Conservation (phyloP, 35 echinoderm and acorn worm species). For the Apostichopus californicus region DNA sequence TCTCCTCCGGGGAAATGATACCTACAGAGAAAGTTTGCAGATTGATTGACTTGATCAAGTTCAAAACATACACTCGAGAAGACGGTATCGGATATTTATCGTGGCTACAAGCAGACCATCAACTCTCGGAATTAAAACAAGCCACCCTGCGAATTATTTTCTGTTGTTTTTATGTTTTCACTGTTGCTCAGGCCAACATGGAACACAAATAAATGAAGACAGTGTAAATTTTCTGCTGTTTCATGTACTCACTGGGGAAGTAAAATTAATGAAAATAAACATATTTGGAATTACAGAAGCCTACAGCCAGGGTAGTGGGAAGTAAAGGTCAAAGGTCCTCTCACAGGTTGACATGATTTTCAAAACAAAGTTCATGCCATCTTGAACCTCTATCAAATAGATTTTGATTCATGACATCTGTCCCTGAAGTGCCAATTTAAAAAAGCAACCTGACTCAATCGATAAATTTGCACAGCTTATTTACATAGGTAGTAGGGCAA, state of each 20-base stretch:
- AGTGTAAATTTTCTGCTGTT: background rate
- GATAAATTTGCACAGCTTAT: constrained; percentile 15
- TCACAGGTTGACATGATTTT: background rate
- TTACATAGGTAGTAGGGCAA: background rate
- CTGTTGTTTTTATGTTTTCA: constrained; percentile 31
- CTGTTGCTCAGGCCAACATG: constrained; percentile 33
- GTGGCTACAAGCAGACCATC: constrained; percentile 10
- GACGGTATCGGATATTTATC: background rate
- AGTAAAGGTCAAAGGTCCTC: constrained; percentile 21
- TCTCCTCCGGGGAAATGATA: too few species aligned
- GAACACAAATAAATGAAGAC: constrained; percentile 9
- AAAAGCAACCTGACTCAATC: background rate
- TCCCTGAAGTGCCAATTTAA: background rate
- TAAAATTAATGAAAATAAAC: constrained; percentile 55
- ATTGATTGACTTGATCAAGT: constrained; percentile 17
- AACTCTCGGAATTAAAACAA: background rate
- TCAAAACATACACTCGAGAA: background rate
- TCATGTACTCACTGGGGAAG: constrained; percentile 9
- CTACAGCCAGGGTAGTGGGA: constrained; percentile 29
- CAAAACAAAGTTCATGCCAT: constrained; percentile 1
- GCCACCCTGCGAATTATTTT: background rate
- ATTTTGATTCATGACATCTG: constrained; percentile 29
- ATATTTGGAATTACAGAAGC: constrained; percentile 23
- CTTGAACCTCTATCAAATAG: constrained; percentile 11
- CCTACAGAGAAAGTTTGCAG: too few species aligned